These are phyloP conservation scores for Drosophila jambulina DNA, from an alignment of 1,140 invertebrate species.

Conservation along the genomic window DNA sequence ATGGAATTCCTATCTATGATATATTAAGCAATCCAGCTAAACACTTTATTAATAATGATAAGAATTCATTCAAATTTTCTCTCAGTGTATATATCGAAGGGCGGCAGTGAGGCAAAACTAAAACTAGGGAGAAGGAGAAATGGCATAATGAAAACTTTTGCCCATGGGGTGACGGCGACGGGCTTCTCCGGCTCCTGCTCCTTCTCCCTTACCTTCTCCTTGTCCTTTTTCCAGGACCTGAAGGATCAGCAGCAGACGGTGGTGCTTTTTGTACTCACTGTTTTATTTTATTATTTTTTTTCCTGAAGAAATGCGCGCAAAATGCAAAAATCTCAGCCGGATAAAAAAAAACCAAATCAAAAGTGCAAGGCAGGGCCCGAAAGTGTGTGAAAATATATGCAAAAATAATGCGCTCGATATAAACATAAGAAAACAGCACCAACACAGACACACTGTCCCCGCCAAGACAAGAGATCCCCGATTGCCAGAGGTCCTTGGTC, in stretches of 20 bases:
- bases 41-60: background rate
- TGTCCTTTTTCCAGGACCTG: slow-evolving; percentile 31
- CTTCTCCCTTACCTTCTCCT: slow-evolving; percentile 29
- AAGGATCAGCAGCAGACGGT: slow-evolving; percentile 61
- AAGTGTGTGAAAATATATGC: slow-evolving; percentile 59
- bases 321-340: slow-evolving; percentile 76
- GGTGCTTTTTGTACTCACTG: slow-evolving; percentile 59
- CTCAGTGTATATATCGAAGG: slow-evolving; percentile 18
- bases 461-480: slow-evolving; percentile 47
- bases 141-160: slow-evolving; percentile 74
- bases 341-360: slow-evolving; percentile 59
- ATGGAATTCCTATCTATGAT: background rate
- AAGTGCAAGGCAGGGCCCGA: slow-evolving; percentile 61
- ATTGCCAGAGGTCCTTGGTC: slow-evolving; percentile 49
- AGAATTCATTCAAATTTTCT: background rate
- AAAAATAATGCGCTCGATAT: slow-evolving; percentile 67
- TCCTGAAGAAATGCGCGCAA: slow-evolving; percentile 78
- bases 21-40: background rate
- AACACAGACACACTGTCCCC: slow-evolving; percentile 29
- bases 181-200: slow-evolving; percentile 48
- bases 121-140: slow-evolving; percentile 61
- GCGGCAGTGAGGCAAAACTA: slow-evolving; percentile 38
- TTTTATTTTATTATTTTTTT: slow-evolving; percentile 30
- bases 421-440: slow-evolving; percentile 35
- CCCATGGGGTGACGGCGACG: slow-evolving; percentile 75